Evolutionary conservation across 2,797 vertebrate species (phyloP).

Genomic region (Acanthornis magna): DNA sequence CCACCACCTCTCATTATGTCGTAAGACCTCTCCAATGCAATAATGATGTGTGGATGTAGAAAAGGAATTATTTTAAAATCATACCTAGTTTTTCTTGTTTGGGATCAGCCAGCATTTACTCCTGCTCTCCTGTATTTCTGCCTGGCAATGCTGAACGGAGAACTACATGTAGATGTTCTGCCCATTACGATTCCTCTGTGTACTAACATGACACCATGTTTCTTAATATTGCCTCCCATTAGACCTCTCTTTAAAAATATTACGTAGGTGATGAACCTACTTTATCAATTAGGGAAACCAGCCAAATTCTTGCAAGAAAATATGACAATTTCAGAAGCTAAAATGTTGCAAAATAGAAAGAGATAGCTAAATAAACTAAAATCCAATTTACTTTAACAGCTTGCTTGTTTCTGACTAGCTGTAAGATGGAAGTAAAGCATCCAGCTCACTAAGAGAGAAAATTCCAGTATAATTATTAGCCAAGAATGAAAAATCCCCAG

Average conservation of each 20-base stretch:
- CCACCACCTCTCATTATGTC: not conserved
- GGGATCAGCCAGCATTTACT: not conserved
- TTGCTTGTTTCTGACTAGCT: not conserved
- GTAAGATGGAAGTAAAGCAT: not conserved
- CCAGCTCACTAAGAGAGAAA: not conserved
- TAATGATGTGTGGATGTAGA: not conserved
- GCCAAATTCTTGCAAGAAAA: not conserved
- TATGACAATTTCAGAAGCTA: not conserved
- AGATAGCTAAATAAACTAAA: not conserved
- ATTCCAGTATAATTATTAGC: not conserved
- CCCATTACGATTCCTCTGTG: fast-evolving
- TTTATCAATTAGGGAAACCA: not conserved
- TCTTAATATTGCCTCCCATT: not conserved
- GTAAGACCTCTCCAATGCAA: not conserved
- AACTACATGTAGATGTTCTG: not conserved
- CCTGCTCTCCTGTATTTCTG: not conserved
- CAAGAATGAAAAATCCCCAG: not conserved
- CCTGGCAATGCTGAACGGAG: not conserved
- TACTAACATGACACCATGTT: not conserved
- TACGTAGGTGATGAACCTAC: not conserved
- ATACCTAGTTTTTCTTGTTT: not conserved
- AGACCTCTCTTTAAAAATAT: not conserved
- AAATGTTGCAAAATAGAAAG: not conserved
- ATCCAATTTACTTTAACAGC: not conserved
- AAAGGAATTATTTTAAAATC: not conserved